Evolutionary conservation across 2,113 vertebrate genomes (phyloP), one percentile per base, ranked within the genome.

Genomic region (Archilochus colubris): DNA sequence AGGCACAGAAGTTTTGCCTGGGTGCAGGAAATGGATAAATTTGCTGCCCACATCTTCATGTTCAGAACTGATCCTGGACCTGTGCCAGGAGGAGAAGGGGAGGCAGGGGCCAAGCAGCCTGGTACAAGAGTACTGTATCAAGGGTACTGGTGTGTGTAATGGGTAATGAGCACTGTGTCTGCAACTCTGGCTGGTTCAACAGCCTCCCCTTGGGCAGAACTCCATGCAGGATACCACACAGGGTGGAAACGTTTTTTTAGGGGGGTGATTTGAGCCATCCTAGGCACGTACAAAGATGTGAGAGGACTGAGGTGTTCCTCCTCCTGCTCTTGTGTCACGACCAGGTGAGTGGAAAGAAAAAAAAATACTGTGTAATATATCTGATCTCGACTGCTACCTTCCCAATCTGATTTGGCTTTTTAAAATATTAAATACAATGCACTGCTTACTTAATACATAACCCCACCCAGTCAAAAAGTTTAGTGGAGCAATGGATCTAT

Each of bases 401-500:
- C 3, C 1, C 61, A 40, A 22, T 55, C 19, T 0, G 0, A 13
- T 63, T 88, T 86, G 82, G 40, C 40, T 68, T 76, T 68, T 62
- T 1, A 1, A 78, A 75, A 63, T 54, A n/a, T 31, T 57, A 78
- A 86, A 33, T 15, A 64, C 31, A 9, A 57, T 89, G 53, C 46
- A 54, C 67, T 93, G 69, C 55, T 74, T 88, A 83, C 88, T 30
- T 77, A 61, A 82, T 36, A 19, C 20, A 38, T 59, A 86, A 86
- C 57, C 44, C n/a, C 40, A 69, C 61, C 48, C 24, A 72, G 76
- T 74, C 40, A 88, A 57, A 78, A 92, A 86, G 73, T 92, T 70
- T 75, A 93, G 63, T 20, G n/a, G 64, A 84, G 80, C 80, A 68
- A 61, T 51, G 66, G 53, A 79, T 81, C 57, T 68, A 57, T 69